Conservation (phyloP, 2,888 invertebrate species). For the Alviniconcha strummeri region DNA sequence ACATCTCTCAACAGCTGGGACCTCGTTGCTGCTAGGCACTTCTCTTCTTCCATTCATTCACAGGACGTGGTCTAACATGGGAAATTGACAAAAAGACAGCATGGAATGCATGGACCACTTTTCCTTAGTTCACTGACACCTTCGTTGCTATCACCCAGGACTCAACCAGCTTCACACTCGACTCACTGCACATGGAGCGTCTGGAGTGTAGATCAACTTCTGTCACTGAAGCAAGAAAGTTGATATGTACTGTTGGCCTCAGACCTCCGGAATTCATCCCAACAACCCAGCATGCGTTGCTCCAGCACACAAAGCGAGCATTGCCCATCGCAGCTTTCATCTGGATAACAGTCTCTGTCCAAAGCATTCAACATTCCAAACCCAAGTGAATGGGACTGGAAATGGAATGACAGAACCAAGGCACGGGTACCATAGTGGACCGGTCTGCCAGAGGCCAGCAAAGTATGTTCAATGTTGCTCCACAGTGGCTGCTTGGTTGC, state of each 20-base stretch:
- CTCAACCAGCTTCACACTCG: not conserved
- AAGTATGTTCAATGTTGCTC: constrained; percentile 7
- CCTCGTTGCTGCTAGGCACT: not conserved
- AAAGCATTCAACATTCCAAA: not conserved
- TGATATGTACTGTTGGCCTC: not conserved
- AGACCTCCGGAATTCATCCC: not conserved
- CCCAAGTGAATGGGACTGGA: not conserved
- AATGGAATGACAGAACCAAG: constrained; percentile 2
- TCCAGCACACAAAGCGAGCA: not conserved
- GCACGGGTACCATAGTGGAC: not conserved
- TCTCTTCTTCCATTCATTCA: constrained; percentile 11
- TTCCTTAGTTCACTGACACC: constrained; percentile 7
- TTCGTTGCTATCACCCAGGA: constrained; percentile 4
- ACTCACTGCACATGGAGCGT: constrained; percentile 1
- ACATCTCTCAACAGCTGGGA: too few species aligned
- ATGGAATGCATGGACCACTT: constrained; percentile 2
- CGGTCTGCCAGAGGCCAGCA: constrained; percentile 9
- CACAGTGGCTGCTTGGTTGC: constrained; percentile 14
- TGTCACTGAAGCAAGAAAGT: not conserved
- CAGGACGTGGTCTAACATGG: not conserved
- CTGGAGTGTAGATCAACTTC: not conserved
- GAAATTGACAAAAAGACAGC: not conserved
- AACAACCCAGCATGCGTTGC: not conserved
- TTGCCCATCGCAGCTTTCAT: not conserved
- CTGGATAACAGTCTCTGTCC: constrained; percentile 5